Conservation (phyloP, 2,113 vertebrate genomes). For the Sterrhoptilus dennistouni region DNA sequence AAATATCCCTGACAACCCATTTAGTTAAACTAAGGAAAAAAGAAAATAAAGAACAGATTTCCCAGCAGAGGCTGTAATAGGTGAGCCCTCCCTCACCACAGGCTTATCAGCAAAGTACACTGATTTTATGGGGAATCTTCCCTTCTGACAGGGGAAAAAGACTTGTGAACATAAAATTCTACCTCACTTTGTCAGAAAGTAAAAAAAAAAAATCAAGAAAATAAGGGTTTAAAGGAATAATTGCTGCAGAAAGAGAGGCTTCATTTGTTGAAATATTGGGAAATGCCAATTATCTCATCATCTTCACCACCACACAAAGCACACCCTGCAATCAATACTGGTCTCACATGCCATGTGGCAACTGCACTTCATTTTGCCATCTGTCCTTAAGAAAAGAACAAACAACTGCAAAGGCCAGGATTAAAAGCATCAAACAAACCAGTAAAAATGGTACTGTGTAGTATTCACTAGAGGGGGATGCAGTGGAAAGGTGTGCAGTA, state of each 20-base stretch:
- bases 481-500: background rate
- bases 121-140: background rate
- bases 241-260: background rate
- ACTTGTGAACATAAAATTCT: background rate
- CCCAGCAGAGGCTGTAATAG: background rate
- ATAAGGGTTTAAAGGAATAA: background rate
- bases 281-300: conserved; percentile 12
- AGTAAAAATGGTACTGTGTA: background rate
- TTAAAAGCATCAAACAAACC: background rate
- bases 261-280: background rate
- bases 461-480: background rate
- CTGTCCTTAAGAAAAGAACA: conserved; percentile 26
- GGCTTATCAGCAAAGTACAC: background rate
- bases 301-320: background rate
- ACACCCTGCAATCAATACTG: background rate
- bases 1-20: background rate
- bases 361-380: conserved; percentile 43
- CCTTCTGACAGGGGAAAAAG: background rate
- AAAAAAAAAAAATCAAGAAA: background rate
- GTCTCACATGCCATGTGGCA: background rate
- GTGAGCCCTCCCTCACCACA: fast-evolving
- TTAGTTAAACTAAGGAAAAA: background rate
- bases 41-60: background rate
- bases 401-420: background rate
- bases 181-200: background rate